Conservation (phyloP, 2,797 vertebrate species). For the Rhinella marina region DNA sequence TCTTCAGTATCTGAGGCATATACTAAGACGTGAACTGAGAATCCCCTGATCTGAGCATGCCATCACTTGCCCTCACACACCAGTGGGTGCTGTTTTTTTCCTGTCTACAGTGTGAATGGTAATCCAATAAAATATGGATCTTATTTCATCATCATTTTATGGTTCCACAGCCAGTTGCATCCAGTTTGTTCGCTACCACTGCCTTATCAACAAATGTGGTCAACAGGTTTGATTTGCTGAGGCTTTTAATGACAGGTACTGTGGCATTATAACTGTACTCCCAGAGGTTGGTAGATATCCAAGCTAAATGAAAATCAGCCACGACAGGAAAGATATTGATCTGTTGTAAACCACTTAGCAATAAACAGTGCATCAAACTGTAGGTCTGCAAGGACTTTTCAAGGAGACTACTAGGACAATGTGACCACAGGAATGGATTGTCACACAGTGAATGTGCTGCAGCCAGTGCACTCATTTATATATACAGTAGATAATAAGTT, state of each 20-base stretch:
- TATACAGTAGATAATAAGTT: no score
- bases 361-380: not conserved
- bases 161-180: not conserved
- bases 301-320: not conserved
- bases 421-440: not conserved
- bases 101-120: not conserved
- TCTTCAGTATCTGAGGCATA: not conserved
- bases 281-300: not conserved
- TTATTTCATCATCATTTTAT: not conserved
- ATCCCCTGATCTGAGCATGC: not conserved
- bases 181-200: not conserved
- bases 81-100: not conserved
- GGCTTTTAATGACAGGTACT: not conserved
- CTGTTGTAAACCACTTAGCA: not conserved
- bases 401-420: not conserved
- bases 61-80: not conserved
- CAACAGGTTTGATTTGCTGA: not conserved
- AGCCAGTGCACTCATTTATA: not conserved
- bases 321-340: constrained; percentile 14
- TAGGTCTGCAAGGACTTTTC: constrained; percentile 5
- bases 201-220: not conserved
- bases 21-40: no score
- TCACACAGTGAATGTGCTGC: not conserved
- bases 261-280: not conserved
- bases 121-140: not conserved